Base-by-base conservation (phyloP, 1,140 invertebrate genomes). In the Zaprionus capensis region DNA sequence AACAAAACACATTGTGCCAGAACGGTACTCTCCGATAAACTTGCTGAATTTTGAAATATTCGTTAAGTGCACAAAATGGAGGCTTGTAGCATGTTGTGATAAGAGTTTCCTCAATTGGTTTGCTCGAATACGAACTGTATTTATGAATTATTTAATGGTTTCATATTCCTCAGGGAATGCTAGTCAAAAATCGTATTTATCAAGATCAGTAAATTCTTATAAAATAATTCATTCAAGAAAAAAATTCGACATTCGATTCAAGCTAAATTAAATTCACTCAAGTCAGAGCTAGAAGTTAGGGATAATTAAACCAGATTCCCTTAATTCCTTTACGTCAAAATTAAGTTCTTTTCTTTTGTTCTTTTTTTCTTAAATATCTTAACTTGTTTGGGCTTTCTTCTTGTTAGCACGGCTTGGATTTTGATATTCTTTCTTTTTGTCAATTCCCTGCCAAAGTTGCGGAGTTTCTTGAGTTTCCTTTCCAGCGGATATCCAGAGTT, bases 1-100 rank as follows among this genome's bases (percentile, higher is more conserved):
- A 53, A 46, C 22, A 76, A 67, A 59, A 77, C 67, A 77, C 66
- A 84, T 71, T 68, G 57, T 56, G 24, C 31, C n/a, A 71, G 41
- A 85, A 82, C 71, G 65, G 62, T 55, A 73, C 53, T 81, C 55
- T 28, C 6, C 12, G 15, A 28, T 55, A 26, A 59, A 69, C n/a
- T 49, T 58, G 15, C 14, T 34, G 28, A 44, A 56, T 34, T 61
- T 46, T 5, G 20, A 14, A 51, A 51, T n/a, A 1, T 70, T 41
- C 12, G 17, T 17, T 58, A 49, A 12, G 34, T 22, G 24, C 15
- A 56, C 34, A 67, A 68, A 68, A 41, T 55, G 57, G 15, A 28
- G 53, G 20, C n/a, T 6, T 53, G 9, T 22, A 12, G 11, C 6
- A 5, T 26, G 24, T 20, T 2, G 51, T 14, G 22, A 26, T 51